A percentile compares a stretch with the other conserved stretches of the same genome.
These are phyloP conservation scores for Mugil cephalus DNA, from an alignment of 2,113 vertebrate species.

Conservation along the genomic window DNA sequence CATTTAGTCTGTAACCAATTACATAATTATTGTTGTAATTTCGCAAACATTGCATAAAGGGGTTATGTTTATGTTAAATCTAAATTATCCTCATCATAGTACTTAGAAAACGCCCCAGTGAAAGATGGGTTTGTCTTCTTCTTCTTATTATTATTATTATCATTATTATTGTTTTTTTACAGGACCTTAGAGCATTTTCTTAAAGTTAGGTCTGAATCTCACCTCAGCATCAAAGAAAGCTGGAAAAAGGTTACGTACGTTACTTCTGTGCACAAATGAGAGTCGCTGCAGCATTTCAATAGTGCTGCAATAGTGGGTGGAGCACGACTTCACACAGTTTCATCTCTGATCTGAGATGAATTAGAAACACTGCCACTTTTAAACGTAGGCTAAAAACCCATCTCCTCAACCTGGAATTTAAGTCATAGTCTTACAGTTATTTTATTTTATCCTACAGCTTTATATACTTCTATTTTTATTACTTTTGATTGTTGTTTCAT, in stretches of 20 bases:
- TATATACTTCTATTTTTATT: no score
- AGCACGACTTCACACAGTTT: no score
- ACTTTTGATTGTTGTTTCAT: no score
- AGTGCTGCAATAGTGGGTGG: not conserved
- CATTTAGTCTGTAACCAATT: not conserved
- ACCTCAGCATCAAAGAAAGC: not conserved
- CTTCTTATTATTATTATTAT: not conserved
- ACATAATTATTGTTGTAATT: constrained; percentile 10
- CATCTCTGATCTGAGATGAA: no score
- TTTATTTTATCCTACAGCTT: no score
- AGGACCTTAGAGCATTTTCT: not conserved
- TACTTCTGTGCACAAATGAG: not conserved
- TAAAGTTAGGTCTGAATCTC: not conserved
- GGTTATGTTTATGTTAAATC: constrained; percentile 2
- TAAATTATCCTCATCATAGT: constrained; percentile 9
- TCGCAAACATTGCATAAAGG: constrained; percentile 22
- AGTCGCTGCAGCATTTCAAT: no score
- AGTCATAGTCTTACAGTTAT: no score
- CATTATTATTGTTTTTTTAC: no score
- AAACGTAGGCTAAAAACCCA: no score
- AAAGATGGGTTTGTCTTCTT: constrained; percentile 7
- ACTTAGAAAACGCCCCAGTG: constrained; percentile 2
- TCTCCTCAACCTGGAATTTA: no score
- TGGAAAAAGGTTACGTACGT: not conserved
- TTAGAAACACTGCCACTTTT: no score